phyloP scores from a whole-genome alignment of 2,888 invertebrate genomes.

The Agrotis puta region DNA sequence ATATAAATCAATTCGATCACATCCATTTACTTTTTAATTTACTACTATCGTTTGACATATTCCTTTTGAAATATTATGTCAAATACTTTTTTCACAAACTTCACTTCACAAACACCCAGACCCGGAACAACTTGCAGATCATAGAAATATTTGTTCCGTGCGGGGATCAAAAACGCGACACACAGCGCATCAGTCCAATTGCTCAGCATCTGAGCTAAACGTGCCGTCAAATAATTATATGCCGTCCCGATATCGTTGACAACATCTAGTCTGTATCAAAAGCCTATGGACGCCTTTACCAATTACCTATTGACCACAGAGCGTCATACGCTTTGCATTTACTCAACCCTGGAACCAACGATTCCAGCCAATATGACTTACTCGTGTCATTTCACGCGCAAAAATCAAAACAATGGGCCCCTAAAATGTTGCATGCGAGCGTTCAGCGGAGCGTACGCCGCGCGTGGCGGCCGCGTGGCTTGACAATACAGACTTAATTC shows the following conservation, averaged over 20 bases:
- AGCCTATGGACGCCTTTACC: neutral
- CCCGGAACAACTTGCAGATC: no score
- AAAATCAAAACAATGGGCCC: slow-evolving; percentile 86
- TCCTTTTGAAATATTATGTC: neutral
- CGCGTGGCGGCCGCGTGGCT: slow-evolving; percentile 81
- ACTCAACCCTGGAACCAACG: slow-evolving; percentile 27
- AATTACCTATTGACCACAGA: neutral
- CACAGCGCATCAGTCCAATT: no score
- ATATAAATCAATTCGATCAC: no score
- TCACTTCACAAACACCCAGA: no score
- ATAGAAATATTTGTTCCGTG: no score
- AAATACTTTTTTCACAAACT: no score
- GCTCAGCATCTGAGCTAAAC: no score
- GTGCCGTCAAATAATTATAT: no score
- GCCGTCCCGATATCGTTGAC: no score
- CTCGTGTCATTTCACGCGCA: slow-evolving; percentile 77
- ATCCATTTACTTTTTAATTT: no score
- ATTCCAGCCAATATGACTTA: slow-evolving; percentile 72
- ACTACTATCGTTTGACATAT: neutral
- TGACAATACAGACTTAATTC: slow-evolving; percentile 89
- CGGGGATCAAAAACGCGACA: no score
- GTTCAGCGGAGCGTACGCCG: slow-evolving; percentile 69
- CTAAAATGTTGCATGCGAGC: slow-evolving; percentile 83
- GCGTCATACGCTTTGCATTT: slow-evolving; percentile 3
- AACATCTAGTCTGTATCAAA: no score